Conservation (phyloP, 2,888 invertebrate genomes). For the Drosophila paracracens region DNA sequence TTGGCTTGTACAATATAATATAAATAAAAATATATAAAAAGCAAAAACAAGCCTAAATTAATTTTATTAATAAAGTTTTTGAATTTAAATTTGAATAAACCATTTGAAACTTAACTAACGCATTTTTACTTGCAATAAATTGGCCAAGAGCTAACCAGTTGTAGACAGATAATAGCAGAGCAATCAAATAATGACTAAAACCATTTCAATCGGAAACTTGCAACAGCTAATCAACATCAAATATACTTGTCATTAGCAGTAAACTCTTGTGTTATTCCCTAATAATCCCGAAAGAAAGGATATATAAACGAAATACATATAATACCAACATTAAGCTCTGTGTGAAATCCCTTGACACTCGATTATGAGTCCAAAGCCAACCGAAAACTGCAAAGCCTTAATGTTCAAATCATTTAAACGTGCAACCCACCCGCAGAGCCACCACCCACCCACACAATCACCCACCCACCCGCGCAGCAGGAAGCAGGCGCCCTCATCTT, state of each 20-base stretch:
- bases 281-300: constrained; percentile 1
- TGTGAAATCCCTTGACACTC: constrained; percentile 49
- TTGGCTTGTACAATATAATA: neutral
- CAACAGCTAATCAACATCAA: constrained; percentile 19
- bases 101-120: neutral
- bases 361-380: constrained; percentile 31
- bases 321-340: constrained; percentile 16
- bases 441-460: neutral
- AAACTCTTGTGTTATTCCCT: constrained; percentile 4
- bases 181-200: neutral
- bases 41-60: neutral
- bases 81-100: too few relatives aligned
- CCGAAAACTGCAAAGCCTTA: constrained; percentile 43
- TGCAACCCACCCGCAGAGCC: constrained; percentile 8
- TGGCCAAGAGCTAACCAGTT: neutral
- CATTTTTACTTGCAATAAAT: neutral
- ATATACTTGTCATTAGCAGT: constrained; percentile 18
- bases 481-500: constrained; percentile 22
- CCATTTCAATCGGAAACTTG: neutral
- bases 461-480: constrained; percentile 11
- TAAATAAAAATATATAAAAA: too few relatives aligned
- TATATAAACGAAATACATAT: neutral
- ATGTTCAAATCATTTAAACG: constrained; percentile 56
- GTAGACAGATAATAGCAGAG: neutral
- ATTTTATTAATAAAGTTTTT: neutral